A percentile compares a stretch with the other conserved stretches of the same genome.
These are phyloP conservation scores for Scomberomorus guttatus DNA, from an alignment of 2,797 vertebrate species.

Conservation along the genomic window DNA sequence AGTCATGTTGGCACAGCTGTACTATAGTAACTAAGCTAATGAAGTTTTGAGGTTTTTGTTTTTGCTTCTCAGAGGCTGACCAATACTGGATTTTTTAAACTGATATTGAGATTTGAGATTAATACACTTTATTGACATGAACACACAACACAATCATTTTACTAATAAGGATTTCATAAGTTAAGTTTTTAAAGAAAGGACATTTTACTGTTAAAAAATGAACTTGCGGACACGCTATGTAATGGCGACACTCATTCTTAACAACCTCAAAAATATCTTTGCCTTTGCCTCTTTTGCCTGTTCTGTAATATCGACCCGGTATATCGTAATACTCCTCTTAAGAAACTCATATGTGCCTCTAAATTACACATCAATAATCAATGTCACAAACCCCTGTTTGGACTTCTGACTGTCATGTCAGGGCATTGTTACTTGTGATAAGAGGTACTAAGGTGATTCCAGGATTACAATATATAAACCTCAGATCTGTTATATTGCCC, in stretches of 20 bases:
- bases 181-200: not conserved
- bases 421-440: not conserved
- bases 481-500: not conserved
- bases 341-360: not conserved
- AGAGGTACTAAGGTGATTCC: not conserved
- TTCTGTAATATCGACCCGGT: too few relatives aligned
- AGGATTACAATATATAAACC: not conserved
- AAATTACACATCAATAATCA: not conserved
- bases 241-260: too few relatives aligned
- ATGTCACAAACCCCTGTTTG: not conserved
- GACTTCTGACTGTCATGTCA: too few relatives aligned
- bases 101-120: too few relatives aligned
- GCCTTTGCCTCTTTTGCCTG: too few relatives aligned
- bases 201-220: not conserved
- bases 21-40: too few relatives aligned
- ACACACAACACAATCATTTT: too few relatives aligned
- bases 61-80: not conserved
- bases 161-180: too few relatives aligned
- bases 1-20: not conserved
- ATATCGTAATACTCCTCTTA: too few relatives aligned
- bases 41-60: not conserved
- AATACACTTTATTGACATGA: too few relatives aligned
- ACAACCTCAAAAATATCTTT: too few relatives aligned
- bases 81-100: not conserved
- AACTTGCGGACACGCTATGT: not conserved